A percentile compares a stretch with the other conserved stretches of the same genome.
Conservation (phyloP, 2,888 invertebrate species). For the Glaucopsyche alexis region DNA sequence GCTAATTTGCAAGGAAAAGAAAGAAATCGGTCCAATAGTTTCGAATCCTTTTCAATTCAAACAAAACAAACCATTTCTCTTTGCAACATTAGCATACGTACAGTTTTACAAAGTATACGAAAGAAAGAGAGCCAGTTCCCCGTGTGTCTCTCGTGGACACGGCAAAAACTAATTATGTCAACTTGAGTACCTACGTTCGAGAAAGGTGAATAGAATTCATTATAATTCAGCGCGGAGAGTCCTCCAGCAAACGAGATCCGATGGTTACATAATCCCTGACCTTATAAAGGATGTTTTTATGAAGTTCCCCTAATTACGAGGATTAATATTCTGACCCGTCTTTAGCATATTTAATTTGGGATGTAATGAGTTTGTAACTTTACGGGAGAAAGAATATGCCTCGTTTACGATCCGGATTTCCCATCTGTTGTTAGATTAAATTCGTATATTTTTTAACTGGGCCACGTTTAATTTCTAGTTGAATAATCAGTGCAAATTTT, state of each 20-base stretch:
- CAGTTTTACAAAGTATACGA: not conserved
- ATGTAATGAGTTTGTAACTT: conserved; percentile 46
- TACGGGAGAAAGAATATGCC: conserved; percentile 35
- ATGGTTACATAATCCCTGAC: conserved; percentile 16
- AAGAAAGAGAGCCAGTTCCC: not conserved
- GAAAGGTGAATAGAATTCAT: conserved; percentile 56
- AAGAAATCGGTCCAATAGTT: too few relatives aligned
- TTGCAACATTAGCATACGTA: too few relatives aligned
- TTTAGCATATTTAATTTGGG: conserved; percentile 54
- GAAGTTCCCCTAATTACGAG: conserved; percentile 53
- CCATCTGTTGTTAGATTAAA: conserved; percentile 32
- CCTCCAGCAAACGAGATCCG: conserved; percentile 13
- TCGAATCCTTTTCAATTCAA: too few relatives aligned
- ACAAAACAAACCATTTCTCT: too few relatives aligned
- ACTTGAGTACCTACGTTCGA: conserved; percentile 37
- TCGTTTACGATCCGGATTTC: conserved; percentile 32
- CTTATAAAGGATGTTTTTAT: conserved; percentile 25
- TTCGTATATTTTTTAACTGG: conserved; percentile 30
- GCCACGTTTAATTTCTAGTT: not conserved
- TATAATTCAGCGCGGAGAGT: conserved; percentile 14
- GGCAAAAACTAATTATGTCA: conserved; percentile 8
- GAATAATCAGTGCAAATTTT: too few relatives aligned
- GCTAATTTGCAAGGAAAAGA: too few relatives aligned
- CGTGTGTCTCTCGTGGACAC: not conserved
- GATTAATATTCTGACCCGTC: conserved; percentile 65